Base-by-base conservation (phyloP, 1,140 invertebrate genomes). In the Scaptomyza pallida region DNA sequence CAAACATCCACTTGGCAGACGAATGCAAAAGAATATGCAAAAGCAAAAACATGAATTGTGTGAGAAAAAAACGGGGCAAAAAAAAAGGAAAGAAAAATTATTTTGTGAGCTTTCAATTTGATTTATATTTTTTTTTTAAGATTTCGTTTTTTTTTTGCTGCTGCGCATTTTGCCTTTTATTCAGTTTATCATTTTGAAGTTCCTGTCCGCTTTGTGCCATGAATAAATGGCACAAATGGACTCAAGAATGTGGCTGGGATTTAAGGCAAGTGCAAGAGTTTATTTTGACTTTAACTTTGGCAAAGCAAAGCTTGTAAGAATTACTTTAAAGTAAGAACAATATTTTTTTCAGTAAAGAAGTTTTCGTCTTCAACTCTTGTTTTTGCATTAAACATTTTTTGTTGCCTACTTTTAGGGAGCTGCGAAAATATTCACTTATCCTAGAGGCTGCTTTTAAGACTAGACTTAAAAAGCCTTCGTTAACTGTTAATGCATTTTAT, bases 1-100 rank as follows among this genome's bases (percentile, higher is more conserved):
- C 47, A 44, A 30, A 30, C n/a, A 56, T 30, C 23, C 40, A 56
- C 9, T 56, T 56, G 40, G 13, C 21, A 16, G 30, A 8, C 21
- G 43, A 43, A 33, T 3, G 21, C 9, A 45, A 12, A 45, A n/a
- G 9, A 9, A 26, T 21, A 45, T 12, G 10, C 10, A 35, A 45
- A 21, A 45, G 12, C 3, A 45, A 45, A 45, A 30, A 30, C 8
- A 9, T 21, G 19, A 21, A 21, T 2, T 21, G n/a, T 44, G 2
- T 5, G 35, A 51, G 10, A 51, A 17, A 37, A 37, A 19, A 17
- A 26, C 23, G 23, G 23, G 6, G 23, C 23, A 40, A 40, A 37
- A 2, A 12, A 52, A 40, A 17, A 16, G 2, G 0, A 40, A 43
- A 30, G 17, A 37, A 37, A 37, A 1, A 37, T n/a, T 48, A 5